phyloP scores from a whole-genome alignment of 2,888 invertebrate genomes.

The Mimachlamys varia region DNA sequence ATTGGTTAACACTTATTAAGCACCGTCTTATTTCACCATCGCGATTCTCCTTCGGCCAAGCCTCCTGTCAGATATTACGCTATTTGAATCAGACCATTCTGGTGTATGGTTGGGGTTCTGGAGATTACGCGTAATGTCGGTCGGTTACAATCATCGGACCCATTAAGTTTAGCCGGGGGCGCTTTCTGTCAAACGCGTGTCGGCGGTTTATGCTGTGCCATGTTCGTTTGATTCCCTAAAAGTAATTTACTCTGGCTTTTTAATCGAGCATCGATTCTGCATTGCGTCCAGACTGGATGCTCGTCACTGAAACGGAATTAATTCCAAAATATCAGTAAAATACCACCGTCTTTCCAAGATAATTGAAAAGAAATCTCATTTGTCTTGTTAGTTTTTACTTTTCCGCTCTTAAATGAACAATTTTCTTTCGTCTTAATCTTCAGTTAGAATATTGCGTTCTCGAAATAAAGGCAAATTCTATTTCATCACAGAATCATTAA shows the following conservation, averaged over 20 bases:
- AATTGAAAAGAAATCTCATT: slow-evolving; percentile 4
- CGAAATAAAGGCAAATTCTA: background rate
- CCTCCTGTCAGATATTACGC: background rate
- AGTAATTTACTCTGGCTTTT: background rate
- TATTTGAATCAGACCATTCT: background rate
- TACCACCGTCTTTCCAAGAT: background rate
- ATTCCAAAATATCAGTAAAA: background rate
- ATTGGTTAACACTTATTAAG: slow-evolving; percentile 3
- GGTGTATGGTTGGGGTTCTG: background rate
- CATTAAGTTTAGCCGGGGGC: background rate
- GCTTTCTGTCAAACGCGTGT: slow-evolving; percentile 1
- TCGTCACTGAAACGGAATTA: background rate
- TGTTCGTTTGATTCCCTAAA: background rate
- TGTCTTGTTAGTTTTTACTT: background rate
- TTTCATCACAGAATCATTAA: background rate
- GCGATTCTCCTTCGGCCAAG: background rate
- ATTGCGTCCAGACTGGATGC: background rate
- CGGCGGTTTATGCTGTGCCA: background rate
- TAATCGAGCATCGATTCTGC: background rate
- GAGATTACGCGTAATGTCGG: background rate
- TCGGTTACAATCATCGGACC: background rate
- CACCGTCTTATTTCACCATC: background rate
- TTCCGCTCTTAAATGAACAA: background rate
- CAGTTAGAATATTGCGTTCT: background rate
- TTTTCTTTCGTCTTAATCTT: background rate